Evolutionary conservation across 2,797 vertebrate genomes (phyloP).

Genomic region (Poecilia picta): DNA sequence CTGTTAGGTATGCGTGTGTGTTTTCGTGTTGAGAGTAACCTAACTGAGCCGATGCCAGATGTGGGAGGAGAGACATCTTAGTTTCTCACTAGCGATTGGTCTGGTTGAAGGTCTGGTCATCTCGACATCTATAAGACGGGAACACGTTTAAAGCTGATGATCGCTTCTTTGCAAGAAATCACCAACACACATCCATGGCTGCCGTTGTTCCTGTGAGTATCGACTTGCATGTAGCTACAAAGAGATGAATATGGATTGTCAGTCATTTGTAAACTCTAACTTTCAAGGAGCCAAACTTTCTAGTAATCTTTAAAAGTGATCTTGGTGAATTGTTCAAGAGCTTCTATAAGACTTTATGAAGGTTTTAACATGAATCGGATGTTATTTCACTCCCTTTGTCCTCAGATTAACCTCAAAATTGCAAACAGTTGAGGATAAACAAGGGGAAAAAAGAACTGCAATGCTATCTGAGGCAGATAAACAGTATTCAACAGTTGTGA

Average conservation of each 20-base stretch:
- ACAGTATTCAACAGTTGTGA: background rate
- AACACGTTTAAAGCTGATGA: background rate
- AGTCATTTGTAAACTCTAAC: background rate
- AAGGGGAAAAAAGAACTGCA: background rate
- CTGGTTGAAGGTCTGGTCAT: constrained; percentile 4
- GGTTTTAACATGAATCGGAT: background rate
- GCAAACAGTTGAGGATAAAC: background rate
- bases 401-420: background rate
- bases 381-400: background rate
- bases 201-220: constrained; percentile 79
- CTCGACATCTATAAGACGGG: constrained; percentile 53
- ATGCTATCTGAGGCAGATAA: background rate
- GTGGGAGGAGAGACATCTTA: constrained; percentile 37
- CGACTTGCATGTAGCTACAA: background rate
- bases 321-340: background rate
- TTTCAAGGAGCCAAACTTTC: background rate
- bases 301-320: background rate
- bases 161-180: constrained; percentile 15
- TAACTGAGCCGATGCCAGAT: constrained; percentile 51
- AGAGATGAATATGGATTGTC: background rate
- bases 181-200: constrained; percentile 64
- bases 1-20: constrained; percentile 21
- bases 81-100: constrained; percentile 38
- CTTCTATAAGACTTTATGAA: background rate
- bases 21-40: constrained; percentile 20